Evolutionary conservation across 2,888 invertebrate species (phyloP).

Genomic region (Drosophila nigricruria): DNA sequence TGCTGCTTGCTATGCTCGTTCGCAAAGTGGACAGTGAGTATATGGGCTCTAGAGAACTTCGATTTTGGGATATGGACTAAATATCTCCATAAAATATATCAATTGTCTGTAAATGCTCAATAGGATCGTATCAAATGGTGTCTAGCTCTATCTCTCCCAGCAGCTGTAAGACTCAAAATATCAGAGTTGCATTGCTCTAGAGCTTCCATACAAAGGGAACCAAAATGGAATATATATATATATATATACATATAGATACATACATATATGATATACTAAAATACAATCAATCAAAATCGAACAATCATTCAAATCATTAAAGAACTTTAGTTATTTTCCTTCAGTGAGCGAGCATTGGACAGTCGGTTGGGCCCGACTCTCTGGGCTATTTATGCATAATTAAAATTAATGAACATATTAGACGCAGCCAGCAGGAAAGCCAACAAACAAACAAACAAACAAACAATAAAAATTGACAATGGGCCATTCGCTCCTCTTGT

Average conservation of each 20-base stretch:
- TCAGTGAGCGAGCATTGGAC: neutral
- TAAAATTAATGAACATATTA: slow-evolving; percentile 76
- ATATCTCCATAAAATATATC: no score
- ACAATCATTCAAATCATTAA: neutral
- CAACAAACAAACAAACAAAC: slow-evolving; percentile 17
- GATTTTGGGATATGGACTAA: no score
- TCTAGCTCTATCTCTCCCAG: no score
- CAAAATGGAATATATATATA: no score
- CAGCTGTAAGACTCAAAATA: no score
- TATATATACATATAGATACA: no score
- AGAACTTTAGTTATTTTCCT: neutral
- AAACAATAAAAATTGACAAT: slow-evolving; percentile 33
- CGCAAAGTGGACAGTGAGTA: neutral
- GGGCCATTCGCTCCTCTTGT: slow-evolving; percentile 14
- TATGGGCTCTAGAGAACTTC: neutral
- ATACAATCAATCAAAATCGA: neutral
- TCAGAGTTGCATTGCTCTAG: no score
- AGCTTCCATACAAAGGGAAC: no score
- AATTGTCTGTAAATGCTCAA: no score
- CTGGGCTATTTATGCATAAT: slow-evolving; percentile 70
- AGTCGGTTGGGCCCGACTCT: neutral
- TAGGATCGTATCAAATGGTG: no score
- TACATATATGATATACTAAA: no score
- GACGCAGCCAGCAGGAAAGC: slow-evolving; percentile 47
- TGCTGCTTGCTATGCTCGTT: slow-evolving; percentile 9